Conservation (phyloP, 2,888 invertebrate genomes). For the Tromatobia lineatoria region DNA sequence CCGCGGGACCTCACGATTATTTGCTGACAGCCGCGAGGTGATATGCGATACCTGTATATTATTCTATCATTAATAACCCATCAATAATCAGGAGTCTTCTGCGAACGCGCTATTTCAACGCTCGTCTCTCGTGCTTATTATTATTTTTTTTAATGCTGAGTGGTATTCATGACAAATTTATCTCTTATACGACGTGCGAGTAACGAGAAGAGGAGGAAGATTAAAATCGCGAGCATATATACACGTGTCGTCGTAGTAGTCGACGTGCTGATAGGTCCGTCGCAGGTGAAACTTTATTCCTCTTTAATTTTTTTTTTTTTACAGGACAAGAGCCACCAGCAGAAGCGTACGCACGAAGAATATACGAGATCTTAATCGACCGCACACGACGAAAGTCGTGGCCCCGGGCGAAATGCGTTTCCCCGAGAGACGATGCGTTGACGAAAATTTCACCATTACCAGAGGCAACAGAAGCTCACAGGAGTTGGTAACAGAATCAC, state of each 20-base stretch:
- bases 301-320: conserved; percentile 54
- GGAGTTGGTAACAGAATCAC: conserved; percentile 45
- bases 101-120: conserved; percentile 16
- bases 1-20: background rate
- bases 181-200: conserved; percentile 49
- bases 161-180: conserved; percentile 47
- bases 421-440: conserved; percentile 54
- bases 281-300: conserved; percentile 61
- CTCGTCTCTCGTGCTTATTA: background rate
- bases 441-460: conserved; percentile 61
- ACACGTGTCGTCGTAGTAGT: conserved; percentile 30
- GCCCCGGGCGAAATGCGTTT: conserved; percentile 60
- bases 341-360: conserved; percentile 41
- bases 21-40: background rate
- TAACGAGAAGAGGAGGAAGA: conserved; percentile 47
- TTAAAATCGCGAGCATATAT: conserved; percentile 51
- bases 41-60: background rate
- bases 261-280: conserved; percentile 54
- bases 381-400: conserved; percentile 68
- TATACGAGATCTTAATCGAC: conserved; percentile 70
- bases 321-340: conserved; percentile 33
- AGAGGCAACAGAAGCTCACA: conserved; percentile 31
- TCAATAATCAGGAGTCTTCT: conserved; percentile 13
- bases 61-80: conserved; percentile 40
- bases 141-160: conserved; percentile 40